phyloP scores from a whole-genome alignment of 1,140 invertebrate genomes.

The Nymphalis io region DNA sequence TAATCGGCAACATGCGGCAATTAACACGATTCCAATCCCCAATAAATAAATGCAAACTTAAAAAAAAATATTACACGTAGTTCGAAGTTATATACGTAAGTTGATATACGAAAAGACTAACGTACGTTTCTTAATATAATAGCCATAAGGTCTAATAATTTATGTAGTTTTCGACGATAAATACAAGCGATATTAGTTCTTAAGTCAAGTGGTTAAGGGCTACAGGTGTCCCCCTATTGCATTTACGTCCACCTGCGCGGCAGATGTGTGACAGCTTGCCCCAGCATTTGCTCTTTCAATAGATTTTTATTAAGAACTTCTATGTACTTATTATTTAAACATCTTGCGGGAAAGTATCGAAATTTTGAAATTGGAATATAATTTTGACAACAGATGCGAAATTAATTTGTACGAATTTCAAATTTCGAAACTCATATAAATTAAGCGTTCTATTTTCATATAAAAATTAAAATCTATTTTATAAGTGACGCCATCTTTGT shows the following conservation, averaged over 20 bases:
- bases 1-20: too few relatives aligned
- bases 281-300: conserved; percentile 15
- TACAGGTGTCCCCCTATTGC: conserved; percentile 19
- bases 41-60: too few relatives aligned
- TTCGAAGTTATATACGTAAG: background rate
- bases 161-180: background rate
- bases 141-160: background rate
- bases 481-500: background rate
- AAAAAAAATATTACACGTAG: too few relatives aligned
- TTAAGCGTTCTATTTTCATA: background rate
- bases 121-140: background rate
- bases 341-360: background rate
- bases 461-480: background rate
- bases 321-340: background rate
- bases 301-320: conserved; percentile 11
- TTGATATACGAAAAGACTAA: too few relatives aligned
- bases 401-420: background rate
- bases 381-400: background rate
- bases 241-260: conserved; percentile 51
- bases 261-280: conserved; percentile 67
- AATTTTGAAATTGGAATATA: background rate
- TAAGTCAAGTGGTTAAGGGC: conserved; percentile 16
- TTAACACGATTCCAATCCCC: too few relatives aligned
- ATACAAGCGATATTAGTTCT: background rate
- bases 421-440: background rate